Percentiles rank a stretch among this genome's conserved stretches.
Evolutionary conservation across 2,888 invertebrate species (phyloP).

Genomic region (Calliphora vomitoria): DNA sequence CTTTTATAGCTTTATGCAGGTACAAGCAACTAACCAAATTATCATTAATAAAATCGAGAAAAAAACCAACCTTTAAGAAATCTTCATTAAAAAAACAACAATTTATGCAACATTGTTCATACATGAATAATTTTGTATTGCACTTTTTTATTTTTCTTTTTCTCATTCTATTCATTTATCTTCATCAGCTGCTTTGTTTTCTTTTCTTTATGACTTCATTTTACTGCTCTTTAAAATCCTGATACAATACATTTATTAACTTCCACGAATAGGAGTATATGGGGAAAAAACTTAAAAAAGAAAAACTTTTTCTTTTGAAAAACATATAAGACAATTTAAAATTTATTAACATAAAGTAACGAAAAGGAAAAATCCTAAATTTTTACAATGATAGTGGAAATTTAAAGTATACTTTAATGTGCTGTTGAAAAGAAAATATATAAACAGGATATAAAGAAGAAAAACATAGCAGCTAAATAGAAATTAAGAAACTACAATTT

Average conservation of each 20-base stretch:
- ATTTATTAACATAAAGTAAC: background rate
- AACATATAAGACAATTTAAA: constrained; percentile 3
- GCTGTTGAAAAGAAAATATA: background rate
- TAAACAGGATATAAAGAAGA: background rate
- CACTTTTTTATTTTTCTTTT: constrained; percentile 17
- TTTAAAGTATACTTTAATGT: constrained; percentile 35
- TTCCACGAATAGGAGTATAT: background rate
- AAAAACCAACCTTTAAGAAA: constrained; percentile 24
- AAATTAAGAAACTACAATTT: too few species aligned
- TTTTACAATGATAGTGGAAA: constrained; percentile 18
- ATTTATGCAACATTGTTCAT: constrained; percentile 50
- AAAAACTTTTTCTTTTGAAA: constrained; percentile 44
- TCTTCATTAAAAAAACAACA: constrained; percentile 4
- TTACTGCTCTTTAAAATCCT: constrained; percentile 12
- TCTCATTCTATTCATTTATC: background rate
- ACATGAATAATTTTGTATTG: constrained; percentile 46
- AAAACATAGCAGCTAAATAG: too few species aligned
- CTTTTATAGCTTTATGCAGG: constrained; percentile 22
- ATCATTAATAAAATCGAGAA: constrained; percentile 41
- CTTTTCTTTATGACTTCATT: constrained; percentile 47
- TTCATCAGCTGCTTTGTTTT: background rate
- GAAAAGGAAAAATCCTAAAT: background rate
- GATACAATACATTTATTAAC: constrained; percentile 56
- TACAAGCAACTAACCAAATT: constrained; percentile 14
- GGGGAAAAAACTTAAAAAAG: background rate